Conservation (phyloP, 2,888 invertebrate species). For the Parnassius smintheus region DNA sequence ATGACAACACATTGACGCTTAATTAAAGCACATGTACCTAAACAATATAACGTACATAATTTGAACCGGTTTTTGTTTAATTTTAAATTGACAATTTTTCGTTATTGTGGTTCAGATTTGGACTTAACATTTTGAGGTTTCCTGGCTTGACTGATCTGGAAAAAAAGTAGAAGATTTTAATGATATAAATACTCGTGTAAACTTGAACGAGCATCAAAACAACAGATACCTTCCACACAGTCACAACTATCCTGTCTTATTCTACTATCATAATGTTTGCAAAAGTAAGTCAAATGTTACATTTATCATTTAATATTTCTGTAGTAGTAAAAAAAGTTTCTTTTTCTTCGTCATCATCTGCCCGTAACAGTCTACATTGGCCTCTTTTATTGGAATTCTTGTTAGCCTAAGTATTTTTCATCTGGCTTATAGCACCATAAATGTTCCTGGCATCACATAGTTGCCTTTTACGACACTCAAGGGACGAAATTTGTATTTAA, state of each 20-base stretch:
- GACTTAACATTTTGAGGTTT: conserved; percentile 25
- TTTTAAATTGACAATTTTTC: conserved; percentile 7
- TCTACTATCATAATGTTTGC: conserved; percentile 55
- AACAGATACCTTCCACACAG: conserved; percentile 50
- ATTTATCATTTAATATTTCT: not conserved
- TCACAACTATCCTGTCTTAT: conserved; percentile 43
- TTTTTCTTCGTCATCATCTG: no score
- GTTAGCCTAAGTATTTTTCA: no score
- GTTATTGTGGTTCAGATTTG: conserved; percentile 6
- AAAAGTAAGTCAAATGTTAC: conserved; percentile 50
- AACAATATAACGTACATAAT: conserved; percentile 6
- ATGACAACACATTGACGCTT: no score
- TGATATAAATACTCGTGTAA: conserved; percentile 48
- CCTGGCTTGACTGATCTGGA: conserved; percentile 13
- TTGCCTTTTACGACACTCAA: no score
- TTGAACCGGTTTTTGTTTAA: conserved; percentile 17
- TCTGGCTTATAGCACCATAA: no score
- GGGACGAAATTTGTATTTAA: no score
- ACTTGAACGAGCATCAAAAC: conserved; percentile 40
- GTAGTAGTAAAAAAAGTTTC: no score
- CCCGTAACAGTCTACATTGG: no score
- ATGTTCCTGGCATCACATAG: no score
- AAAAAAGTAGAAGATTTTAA: conserved; percentile 29
- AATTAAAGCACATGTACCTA: not conserved
- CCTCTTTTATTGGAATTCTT: not conserved